Percentiles rank a stretch among this genome's conserved stretches.
phyloP scores from a whole-genome alignment of 2,888 invertebrate species.

The Andrena flavipes region DNA sequence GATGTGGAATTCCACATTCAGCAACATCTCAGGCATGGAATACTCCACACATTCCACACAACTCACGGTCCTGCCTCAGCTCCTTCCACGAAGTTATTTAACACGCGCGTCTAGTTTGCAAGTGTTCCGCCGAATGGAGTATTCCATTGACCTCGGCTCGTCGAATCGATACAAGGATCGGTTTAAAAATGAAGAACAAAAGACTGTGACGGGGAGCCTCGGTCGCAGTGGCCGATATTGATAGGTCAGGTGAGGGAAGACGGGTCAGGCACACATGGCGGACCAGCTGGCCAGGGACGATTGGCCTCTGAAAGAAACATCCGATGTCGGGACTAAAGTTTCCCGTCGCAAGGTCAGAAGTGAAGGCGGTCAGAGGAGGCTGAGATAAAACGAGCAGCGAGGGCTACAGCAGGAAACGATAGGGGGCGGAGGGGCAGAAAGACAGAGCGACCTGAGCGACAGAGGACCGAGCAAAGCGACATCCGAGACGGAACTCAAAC shows the following conservation, averaged over 20 bases:
- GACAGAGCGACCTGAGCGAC: slow-evolving; percentile 56
- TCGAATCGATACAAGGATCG: background rate
- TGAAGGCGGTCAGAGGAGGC: slow-evolving; percentile 31
- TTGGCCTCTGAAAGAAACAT: slow-evolving; percentile 48
- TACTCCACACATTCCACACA: too few relatives aligned
- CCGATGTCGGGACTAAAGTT: slow-evolving; percentile 57
- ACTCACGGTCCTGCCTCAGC: background rate
- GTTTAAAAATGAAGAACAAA: background rate
- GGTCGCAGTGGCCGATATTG: background rate
- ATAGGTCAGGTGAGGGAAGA: slow-evolving; percentile 5
- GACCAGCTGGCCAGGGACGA: slow-evolving; percentile 18
- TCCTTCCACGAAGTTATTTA: background rate
- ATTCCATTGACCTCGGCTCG: background rate
- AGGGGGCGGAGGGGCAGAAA: slow-evolving; percentile 29
- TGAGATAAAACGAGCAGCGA: slow-evolving; percentile 49
- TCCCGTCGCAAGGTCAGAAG: slow-evolving; percentile 55
- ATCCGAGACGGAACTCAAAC: slow-evolving; percentile 80
- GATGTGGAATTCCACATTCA: too few relatives aligned
- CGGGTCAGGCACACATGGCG: background rate
- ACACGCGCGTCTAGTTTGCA: background rate
- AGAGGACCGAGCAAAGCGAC: slow-evolving; percentile 72
- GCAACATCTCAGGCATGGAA: too few relatives aligned
- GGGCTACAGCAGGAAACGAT: slow-evolving; percentile 21
- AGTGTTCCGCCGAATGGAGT: background rate
- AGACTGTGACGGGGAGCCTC: background rate